phyloP scores from a whole-genome alignment of 2,888 invertebrate genomes.

The Crepidodera aurea region DNA sequence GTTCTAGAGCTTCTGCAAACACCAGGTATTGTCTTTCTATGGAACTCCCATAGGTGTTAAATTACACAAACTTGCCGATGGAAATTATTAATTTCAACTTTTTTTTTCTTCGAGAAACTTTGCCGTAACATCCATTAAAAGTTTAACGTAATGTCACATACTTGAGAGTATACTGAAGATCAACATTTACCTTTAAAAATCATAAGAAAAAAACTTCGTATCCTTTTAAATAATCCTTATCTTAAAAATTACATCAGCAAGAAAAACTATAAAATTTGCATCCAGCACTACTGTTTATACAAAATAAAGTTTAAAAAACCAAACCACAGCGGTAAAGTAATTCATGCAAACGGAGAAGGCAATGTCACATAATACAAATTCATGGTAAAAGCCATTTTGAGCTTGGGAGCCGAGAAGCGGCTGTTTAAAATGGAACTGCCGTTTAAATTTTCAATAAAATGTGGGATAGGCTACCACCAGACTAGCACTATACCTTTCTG shows the following conservation, averaged over 20 bases:
- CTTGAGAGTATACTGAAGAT: too few relatives aligned
- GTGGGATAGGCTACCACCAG: slow-evolving; percentile 1
- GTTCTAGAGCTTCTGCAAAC: slow-evolving; percentile 39
- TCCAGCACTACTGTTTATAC: neutral
- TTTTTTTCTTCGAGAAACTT: slow-evolving; percentile 7
- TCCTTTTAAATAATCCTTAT: too few relatives aligned
- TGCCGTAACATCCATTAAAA: slow-evolving; percentile 6
- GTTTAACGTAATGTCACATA: too few relatives aligned
- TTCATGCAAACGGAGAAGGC: slow-evolving; percentile 7
- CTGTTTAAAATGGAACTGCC: slow-evolving; percentile 26
- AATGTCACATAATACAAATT: slow-evolving; percentile 19
- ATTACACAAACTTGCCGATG: slow-evolving; percentile 29
- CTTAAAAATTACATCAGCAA: too few relatives aligned
- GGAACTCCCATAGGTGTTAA: slow-evolving; percentile 36
- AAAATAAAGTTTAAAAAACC: slow-evolving; percentile 7
- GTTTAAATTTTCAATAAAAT: slow-evolving; percentile 36
- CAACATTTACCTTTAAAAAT: too few relatives aligned
- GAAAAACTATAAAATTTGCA: neutral
- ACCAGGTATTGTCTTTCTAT: slow-evolving; percentile 40
- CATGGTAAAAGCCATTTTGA: slow-evolving; percentile 18
- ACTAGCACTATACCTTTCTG: slow-evolving; percentile 12
- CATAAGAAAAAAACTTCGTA: too few relatives aligned
- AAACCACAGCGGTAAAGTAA: slow-evolving; percentile 13
- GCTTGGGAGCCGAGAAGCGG: slow-evolving; percentile 4
- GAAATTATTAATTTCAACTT: slow-evolving; percentile 32